Evolutionary conservation across 2,797 vertebrate genomes (phyloP), one percentile per base, ranked within the genome.

Genomic region (Sylvilagus floridanus): DNA sequence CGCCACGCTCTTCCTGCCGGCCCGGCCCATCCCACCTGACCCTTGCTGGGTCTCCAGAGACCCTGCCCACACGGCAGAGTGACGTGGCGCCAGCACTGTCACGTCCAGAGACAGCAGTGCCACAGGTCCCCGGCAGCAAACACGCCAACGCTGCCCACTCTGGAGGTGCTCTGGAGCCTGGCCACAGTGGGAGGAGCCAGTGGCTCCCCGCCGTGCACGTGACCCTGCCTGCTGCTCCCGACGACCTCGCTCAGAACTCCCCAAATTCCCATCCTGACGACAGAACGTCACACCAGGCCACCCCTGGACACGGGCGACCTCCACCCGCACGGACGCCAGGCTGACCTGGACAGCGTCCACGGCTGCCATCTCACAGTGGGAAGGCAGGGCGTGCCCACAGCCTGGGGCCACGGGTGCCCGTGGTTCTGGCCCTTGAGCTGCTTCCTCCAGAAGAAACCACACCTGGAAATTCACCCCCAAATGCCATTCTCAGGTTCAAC

Each of bases 331-430:
- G 62, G 42, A 19, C 3, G 26, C 12, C 19, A 4, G 11, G 26
- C 62, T 13, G n/a, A 13, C 35, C 84, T 0, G 0, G 35, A 0
- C 63, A 1, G 32, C 1, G 4, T 77, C 16, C 4, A 3, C 0
- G 2, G 11, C 60, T 2, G 90, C 7, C 0, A 5, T 8, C 22
- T 0, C 35, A 16, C 19, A 3, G 0, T 0, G 1, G 4, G 1
- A 26, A 16, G 21, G 4, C 17, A 1, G 17, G 50, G 57, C 32
- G 0, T 7, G 19, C 0, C 2, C 14, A 4, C 14, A 0, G 8
- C 65, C 30, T 0, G 5, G 16, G 13, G 22, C 10, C 14, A 7
- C 30, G 6, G 6, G 13, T 14, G 12, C 19, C 54, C 19, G 42
- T 57, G 54, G 54, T 19, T 16, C 54, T 16, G 19, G 12, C 54